These are phyloP conservation scores for Erinaceus europaeus DNA, from an alignment of 2,113 vertebrate genomes.

Conservation along the genomic window DNA sequence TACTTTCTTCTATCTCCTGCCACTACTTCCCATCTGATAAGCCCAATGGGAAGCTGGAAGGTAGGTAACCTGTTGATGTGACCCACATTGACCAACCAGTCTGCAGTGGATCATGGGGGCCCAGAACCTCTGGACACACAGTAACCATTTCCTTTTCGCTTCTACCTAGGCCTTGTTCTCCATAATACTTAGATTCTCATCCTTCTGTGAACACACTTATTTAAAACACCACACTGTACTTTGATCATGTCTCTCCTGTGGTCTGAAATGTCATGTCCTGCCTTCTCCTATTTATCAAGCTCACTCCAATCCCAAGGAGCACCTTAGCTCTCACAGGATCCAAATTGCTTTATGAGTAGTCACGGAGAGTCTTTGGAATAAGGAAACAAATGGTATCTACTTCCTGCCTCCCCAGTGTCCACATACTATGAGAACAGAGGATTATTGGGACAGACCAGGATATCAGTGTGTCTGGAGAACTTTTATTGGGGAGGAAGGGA, in stretches of 20 bases:
- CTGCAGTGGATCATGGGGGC: not conserved
- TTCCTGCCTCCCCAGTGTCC: not conserved
- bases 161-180: not conserved
- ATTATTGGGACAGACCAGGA: not conserved
- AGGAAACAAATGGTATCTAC: not conserved
- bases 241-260: not conserved
- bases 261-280: not conserved
- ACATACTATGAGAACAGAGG: not conserved
- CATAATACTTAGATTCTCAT: too few relatives aligned
- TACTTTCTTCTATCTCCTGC: not conserved
- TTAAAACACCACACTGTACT: not conserved
- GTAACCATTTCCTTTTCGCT: not conserved
- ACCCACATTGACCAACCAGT: not conserved
- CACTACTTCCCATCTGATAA: not conserved
- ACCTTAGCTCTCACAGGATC: not conserved
- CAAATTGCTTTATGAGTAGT: not conserved
- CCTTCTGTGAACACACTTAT: rapidly evolving
- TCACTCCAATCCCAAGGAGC: not conserved
- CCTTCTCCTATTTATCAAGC: not conserved
- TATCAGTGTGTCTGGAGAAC: not conserved
- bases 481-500: not conserved
- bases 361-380: not conserved
- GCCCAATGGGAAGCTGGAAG: not conserved
- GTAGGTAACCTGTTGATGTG: rapidly evolving
- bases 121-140: too few relatives aligned